phyloP scores from a whole-genome alignment of 2,113 vertebrate genomes.

The Eudorcas thomsonii region DNA sequence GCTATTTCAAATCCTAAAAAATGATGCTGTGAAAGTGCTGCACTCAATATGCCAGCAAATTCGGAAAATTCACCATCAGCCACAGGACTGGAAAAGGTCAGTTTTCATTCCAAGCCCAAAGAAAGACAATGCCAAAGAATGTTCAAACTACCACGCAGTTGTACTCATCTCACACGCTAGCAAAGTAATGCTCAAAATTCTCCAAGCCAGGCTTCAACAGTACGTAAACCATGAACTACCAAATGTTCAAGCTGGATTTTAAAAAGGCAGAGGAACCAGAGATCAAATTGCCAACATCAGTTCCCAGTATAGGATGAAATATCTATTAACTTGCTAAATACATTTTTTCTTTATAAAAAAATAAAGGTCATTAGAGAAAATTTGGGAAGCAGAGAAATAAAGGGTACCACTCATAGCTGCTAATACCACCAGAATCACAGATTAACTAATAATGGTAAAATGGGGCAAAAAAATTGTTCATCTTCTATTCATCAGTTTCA shows the following conservation, averaged over 20 bases:
- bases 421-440: neutral
- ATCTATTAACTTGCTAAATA: neutral
- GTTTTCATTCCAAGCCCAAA: neutral
- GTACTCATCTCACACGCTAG: neutral
- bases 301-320: neutral
- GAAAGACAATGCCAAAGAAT: neutral
- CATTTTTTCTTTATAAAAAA: neutral
- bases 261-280: neutral
- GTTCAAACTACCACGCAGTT: neutral
- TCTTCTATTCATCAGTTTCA: neutral
- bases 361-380: neutral
- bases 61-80: neutral
- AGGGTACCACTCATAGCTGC: neutral
- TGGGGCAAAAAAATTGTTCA: neutral
- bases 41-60: neutral
- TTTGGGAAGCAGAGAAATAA: neutral
- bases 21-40: neutral
- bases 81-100: neutral
- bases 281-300: neutral
- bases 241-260: neutral
- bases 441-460: neutral
- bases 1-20: neutral
- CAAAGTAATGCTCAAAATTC: neutral
- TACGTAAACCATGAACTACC: neutral
- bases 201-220: neutral